phyloP scores from a whole-genome alignment of 2,113 vertebrate genomes.

The Gallinago undulata region DNA sequence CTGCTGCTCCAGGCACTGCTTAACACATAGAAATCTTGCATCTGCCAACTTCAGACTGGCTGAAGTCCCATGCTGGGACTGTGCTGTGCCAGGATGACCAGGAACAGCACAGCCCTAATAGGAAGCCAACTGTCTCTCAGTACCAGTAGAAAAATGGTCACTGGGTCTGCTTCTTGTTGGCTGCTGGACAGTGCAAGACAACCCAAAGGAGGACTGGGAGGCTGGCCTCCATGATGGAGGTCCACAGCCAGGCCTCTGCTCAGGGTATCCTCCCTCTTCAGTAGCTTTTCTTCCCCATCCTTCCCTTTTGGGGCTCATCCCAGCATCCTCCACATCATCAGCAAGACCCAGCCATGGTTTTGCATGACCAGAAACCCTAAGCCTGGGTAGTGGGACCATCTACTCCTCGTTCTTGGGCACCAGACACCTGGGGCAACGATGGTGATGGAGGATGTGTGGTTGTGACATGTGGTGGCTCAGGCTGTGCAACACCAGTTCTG shows the following conservation, averaged over 20 bases:
- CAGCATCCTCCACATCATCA: neutral
- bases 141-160: neutral
- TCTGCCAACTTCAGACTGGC: neutral
- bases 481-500: neutral
- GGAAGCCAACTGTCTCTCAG: neutral
- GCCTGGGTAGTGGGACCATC: rapidly evolving
- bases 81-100: neutral
- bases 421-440: rapidly evolving
- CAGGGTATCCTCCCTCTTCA: neutral
- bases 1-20: neutral
- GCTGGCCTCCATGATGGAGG: neutral
- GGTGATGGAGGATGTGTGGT: neutral
- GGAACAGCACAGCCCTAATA: neutral
- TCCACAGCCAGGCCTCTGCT: neutral
- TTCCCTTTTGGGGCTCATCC: neutral
- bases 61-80: neutral
- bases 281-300: neutral
- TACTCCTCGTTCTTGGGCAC: neutral
- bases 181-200: neutral
- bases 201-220: neutral
- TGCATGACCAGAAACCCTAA: neutral
- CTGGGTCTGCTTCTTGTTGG: neutral
- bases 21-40: rapidly evolving
- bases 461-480: rapidly evolving
- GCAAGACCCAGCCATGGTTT: neutral